A percentile compares a stretch with the other conserved stretches of the same genome.
Conservation (phyloP, 2,888 invertebrate genomes). For the Leptogaster cylindrica region DNA sequence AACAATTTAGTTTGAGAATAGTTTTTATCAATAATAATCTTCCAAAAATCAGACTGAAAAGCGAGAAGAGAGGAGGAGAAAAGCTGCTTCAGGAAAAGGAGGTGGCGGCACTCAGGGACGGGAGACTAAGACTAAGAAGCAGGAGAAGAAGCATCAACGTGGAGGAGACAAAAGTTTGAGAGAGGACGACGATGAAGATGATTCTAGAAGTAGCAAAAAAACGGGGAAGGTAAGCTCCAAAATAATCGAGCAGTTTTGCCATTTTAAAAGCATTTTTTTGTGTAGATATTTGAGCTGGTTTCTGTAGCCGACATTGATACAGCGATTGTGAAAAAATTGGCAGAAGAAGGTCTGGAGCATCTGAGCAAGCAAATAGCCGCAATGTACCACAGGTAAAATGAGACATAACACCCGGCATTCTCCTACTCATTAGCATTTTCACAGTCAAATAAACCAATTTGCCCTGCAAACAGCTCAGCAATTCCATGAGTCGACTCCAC, state of each 20-base stretch:
- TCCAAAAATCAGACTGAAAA: constrained; percentile 75
- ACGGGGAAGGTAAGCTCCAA: constrained; percentile 30
- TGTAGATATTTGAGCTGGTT: constrained; percentile 68
- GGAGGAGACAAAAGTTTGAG: constrained; percentile 68
- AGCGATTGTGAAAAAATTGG: constrained; percentile 67
- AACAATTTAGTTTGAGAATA: neutral
- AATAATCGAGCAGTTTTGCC: neutral
- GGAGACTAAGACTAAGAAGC: constrained; percentile 94
- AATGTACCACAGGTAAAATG: constrained; percentile 70
- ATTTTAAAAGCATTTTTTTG: constrained; percentile 13
- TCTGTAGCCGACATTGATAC: constrained; percentile 71
- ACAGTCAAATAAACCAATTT: constrained; percentile 70
- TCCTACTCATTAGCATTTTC: neutral
- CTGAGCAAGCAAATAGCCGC: constrained; percentile 72
- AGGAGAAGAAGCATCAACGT: constrained; percentile 80
- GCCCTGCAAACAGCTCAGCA: constrained; percentile 74
- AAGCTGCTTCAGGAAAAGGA: constrained; percentile 84
- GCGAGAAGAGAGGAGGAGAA: constrained; percentile 87
- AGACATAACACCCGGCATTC: neutral
- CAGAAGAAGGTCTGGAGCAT: constrained; percentile 77
- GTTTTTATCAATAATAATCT: neutral
- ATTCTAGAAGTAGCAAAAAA: constrained; percentile 58
- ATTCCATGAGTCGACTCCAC: constrained; percentile 75
- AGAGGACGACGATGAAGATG: constrained; percentile 71
- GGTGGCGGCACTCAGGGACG: constrained; percentile 93